phyloP scores from a whole-genome alignment of 2,797 vertebrate species.

The Alectoris magna region DNA sequence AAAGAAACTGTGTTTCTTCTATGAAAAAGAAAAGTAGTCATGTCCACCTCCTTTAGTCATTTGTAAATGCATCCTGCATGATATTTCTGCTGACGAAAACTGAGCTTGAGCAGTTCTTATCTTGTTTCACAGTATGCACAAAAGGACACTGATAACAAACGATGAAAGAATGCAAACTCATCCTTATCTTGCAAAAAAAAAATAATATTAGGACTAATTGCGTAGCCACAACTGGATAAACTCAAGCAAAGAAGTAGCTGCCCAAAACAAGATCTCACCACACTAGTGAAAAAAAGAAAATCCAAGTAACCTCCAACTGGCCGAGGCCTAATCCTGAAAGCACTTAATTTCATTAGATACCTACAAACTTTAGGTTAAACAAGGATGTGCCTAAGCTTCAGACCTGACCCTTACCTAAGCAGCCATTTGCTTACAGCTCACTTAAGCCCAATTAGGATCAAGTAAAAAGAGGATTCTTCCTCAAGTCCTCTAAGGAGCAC shows the following conservation, averaged over 20 bases:
- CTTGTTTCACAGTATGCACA: background rate
- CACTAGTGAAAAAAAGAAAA: background rate
- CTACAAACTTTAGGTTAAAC: slow-evolving; percentile 34
- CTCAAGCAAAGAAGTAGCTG: background rate
- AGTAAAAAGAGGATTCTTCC: slow-evolving; percentile 50
- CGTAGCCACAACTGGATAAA: background rate
- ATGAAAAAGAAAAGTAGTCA: background rate
- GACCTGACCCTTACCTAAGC: slow-evolving; percentile 31
- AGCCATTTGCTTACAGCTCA: slow-evolving; percentile 31
- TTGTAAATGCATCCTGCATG: fast-evolving
- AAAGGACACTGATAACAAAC: background rate
- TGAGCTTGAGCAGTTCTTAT: background rate
- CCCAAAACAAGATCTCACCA: background rate
- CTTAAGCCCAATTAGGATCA: slow-evolving; percentile 48
- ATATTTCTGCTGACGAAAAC: background rate
- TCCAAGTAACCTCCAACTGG: background rate
- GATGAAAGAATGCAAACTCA: background rate
- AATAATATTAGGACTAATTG: background rate
- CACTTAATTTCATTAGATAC: slow-evolving; percentile 38
- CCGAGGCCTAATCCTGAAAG: slow-evolving; percentile 12
- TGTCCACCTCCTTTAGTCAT: background rate
- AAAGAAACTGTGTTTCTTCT: background rate
- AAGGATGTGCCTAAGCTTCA: slow-evolving; percentile 34
- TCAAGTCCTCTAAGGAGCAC: slow-evolving; percentile 15
- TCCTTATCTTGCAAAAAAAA: background rate